Percentiles rank a stretch among this genome's conserved stretches.
Conservation (phyloP, 2,888 invertebrate species). For the Caenorhabditis doughertyi region DNA sequence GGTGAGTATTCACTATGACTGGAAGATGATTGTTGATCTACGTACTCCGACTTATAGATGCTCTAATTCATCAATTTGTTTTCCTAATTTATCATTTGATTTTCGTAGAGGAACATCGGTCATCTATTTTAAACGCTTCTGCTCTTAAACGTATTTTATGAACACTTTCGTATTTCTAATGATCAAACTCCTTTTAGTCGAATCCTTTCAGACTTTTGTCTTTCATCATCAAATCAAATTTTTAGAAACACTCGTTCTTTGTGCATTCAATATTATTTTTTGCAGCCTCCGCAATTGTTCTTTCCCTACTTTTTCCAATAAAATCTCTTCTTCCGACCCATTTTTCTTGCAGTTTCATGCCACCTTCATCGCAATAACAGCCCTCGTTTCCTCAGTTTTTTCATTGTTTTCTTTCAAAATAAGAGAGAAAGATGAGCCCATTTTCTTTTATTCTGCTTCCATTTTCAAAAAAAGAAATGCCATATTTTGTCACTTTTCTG, state of each 20-base stretch:
- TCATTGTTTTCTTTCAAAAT: conserved; percentile 11
- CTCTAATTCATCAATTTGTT: neutral
- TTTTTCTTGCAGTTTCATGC: conserved; percentile 2
- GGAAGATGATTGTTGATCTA: too few species aligned
- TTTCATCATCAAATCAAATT: conserved; percentile 25
- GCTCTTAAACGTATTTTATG: too few species aligned
- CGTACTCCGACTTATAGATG: too few species aligned
- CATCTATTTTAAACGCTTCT: too few species aligned
- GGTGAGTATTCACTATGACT: too few species aligned
- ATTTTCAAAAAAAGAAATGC: neutral
- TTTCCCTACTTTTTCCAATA: conserved; percentile 4
- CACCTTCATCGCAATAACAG: conserved; percentile 32
- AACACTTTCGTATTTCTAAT: neutral
- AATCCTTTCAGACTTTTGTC: conserved; percentile 15
- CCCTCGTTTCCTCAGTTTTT: conserved; percentile 7
- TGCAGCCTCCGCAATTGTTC: conserved; percentile 33
- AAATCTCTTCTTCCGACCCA: neutral
- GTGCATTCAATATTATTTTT: neutral
- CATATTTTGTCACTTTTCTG: conserved; percentile 10
- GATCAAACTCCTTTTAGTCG: neutral
- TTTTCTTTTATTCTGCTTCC: conserved; percentile 15
- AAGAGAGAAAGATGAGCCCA: conserved; percentile 23
- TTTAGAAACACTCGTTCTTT: conserved; percentile 18
- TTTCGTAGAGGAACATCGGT: neutral
- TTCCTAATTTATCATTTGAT: neutral